These are phyloP conservation scores for Drosophila nr. medialis DNA, from an alignment of 2,888 invertebrate genomes.

Conservation along the genomic window DNA sequence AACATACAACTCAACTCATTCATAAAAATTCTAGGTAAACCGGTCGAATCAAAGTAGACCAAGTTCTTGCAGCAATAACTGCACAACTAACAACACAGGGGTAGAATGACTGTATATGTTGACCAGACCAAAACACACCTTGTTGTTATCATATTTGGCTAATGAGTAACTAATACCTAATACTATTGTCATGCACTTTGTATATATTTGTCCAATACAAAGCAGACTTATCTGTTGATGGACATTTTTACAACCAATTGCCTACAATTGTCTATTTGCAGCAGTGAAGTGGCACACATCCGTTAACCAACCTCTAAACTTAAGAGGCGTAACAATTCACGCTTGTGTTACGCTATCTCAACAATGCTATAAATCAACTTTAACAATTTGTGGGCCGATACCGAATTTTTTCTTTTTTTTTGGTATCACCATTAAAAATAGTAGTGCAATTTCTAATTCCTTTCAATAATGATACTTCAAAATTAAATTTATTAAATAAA, in stretches of 20 bases:
- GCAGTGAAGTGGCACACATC: not conserved
- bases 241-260: not conserved
- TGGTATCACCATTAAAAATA: not conserved
- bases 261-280: not conserved
- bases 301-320: not conserved
- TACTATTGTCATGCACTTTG: not conserved
- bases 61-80: not conserved
- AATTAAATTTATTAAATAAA: constrained; percentile 5
- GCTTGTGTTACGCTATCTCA: not conserved
- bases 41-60: not conserved
- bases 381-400: not conserved
- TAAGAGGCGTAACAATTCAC: not conserved
- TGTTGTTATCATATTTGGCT: not conserved
- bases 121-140: not conserved
- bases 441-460: not conserved
- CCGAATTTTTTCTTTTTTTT: not conserved
- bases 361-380: not conserved
- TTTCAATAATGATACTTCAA: not conserved
- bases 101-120: not conserved
- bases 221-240: not conserved
- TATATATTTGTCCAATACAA: not conserved
- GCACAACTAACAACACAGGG: not conserved
- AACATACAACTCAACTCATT: constrained; percentile 6
- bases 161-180: not conserved
- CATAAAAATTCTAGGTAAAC: constrained; percentile 3